Evolutionary conservation across 2,888 invertebrate genomes (phyloP).

Genomic region (Chirona hameri): DNA sequence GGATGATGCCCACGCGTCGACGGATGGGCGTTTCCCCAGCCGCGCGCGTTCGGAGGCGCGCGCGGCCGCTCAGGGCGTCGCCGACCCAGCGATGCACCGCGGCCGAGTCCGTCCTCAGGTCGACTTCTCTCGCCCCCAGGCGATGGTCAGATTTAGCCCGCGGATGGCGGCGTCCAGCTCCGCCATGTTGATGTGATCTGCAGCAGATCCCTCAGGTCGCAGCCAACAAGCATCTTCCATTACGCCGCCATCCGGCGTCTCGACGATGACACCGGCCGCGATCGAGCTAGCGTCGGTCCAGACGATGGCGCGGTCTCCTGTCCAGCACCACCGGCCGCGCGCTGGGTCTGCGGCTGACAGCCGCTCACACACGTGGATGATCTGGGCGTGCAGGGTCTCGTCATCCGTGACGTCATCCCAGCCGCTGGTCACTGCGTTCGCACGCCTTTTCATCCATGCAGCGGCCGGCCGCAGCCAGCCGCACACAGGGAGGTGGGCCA

Average conservation of each 20-base stretch:
- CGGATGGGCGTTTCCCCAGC: not conserved
- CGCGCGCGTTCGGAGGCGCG: not conserved
- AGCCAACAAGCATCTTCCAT: slow-evolving; percentile 26
- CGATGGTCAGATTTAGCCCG: slow-evolving; percentile 6
- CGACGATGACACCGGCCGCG: not conserved
- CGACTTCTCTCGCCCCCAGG: slow-evolving; percentile 12
- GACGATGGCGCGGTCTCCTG: not conserved
- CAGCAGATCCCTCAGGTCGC: not conserved
- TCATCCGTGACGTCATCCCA: slow-evolving; percentile 22
- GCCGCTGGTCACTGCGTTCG: not conserved
- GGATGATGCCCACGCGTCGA: not conserved
- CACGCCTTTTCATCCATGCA: slow-evolving; percentile 11
- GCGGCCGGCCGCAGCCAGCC: slow-evolving; percentile 8
- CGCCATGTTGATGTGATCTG: slow-evolving; percentile 28
- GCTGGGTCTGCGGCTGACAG: slow-evolving; percentile 7
- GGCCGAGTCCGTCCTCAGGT: not conserved
- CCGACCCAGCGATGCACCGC: not conserved
- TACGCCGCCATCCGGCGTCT: not conserved
- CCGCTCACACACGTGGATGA: not conserved
- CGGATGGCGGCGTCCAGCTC: slow-evolving; percentile 12
- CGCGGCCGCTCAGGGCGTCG: slow-evolving; percentile 10
- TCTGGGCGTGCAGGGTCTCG: not conserved
- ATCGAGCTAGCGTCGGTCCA: slow-evolving; percentile 5
- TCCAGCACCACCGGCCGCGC: not conserved
- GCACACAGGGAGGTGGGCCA: too few species aligned